phyloP scores from a whole-genome alignment of 2,888 invertebrate genomes.

The Agrotis puta region DNA sequence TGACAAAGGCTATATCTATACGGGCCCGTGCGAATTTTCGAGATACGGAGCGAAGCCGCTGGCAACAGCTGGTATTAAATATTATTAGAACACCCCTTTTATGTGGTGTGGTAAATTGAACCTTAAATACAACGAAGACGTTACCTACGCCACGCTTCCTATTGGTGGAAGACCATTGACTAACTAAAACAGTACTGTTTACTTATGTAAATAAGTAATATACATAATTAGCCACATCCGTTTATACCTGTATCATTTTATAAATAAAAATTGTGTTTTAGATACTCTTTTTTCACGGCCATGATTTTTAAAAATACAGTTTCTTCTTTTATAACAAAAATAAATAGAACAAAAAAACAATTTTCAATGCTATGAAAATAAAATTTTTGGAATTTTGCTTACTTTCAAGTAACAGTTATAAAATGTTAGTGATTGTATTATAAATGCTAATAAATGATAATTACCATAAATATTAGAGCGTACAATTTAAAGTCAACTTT shows the following conservation, averaged over 20 bases:
- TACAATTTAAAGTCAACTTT: slow-evolving; percentile 13
- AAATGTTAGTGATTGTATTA: slow-evolving; percentile 15
- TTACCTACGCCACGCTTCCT: neutral
- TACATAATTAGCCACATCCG: neutral
- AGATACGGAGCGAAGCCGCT: too few relatives aligned
- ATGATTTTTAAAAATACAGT: slow-evolving; percentile 19
- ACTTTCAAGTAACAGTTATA: slow-evolving; percentile 15
- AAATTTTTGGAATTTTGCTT: slow-evolving; percentile 10
- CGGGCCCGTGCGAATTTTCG: too few relatives aligned
- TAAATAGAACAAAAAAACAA: neutral
- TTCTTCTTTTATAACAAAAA: slow-evolving; percentile 1
- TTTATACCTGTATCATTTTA: slow-evolving; percentile 10
- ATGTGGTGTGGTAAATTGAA: neutral
- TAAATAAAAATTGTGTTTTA: neutral
- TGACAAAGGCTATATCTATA: too few relatives aligned
- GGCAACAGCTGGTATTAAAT: too few relatives aligned
- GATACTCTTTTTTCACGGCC: slow-evolving; percentile 15
- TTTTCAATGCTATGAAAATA: neutral
- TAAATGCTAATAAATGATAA: slow-evolving; percentile 18
- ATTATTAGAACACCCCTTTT: neutral
- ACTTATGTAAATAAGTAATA: too few relatives aligned
- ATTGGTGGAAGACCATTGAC: neutral
- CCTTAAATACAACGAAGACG: neutral
- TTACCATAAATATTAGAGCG: slow-evolving; percentile 49
- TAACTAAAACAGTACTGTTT: slow-evolving; percentile 1